Evolutionary conservation across 2,113 vertebrate genomes (phyloP).

Genomic region (human (Homo sapiens)): GRCh38 chr18:58839001-58839500

Average conservation of each 20-base stretch:
- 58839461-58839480: neutral
- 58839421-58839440: neutral
- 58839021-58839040: no score
- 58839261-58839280: neutral
- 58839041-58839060: neutral
- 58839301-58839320: neutral
- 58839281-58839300: neutral
- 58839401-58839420: neutral
- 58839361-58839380: neutral
- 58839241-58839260: neutral
- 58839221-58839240: neutral
- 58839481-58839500: neutral
- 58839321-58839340: neutral
- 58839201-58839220: neutral
- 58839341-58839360: neutral
- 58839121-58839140: neutral
- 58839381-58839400: neutral
- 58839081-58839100: neutral
- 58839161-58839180: neutral
- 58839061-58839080: neutral
- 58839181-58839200: neutral
- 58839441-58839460: neutral
- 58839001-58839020: neutral
- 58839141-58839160: no score
- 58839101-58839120: neutral